Conservation (phyloP, 92 coral and sea anemone species). For the Galaxea fascicularis region DNA sequence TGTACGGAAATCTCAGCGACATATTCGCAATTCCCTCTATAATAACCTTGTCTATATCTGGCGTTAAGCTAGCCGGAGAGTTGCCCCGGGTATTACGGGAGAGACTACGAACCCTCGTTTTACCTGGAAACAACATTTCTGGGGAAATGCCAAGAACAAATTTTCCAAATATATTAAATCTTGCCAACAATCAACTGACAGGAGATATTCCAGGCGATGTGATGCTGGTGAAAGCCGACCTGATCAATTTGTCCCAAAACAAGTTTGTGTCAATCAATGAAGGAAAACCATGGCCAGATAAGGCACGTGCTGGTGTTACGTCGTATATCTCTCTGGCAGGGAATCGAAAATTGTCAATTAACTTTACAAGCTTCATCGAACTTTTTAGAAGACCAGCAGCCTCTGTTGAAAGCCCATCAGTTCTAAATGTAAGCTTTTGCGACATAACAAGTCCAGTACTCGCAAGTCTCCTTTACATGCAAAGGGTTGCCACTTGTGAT, state of each 20-base stretch:
- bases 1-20: conserved; percentile 37
- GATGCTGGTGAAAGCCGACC: not conserved
- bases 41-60: conserved; percentile 44
- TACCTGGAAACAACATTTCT: conserved; percentile 57
- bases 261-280: conserved; percentile 33
- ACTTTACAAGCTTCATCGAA: conserved; percentile 41
- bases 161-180: conserved; percentile 40
- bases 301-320: too few species aligned
- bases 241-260: conserved; percentile 55
- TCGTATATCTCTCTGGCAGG: conserved; percentile 46
- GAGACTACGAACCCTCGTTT: not conserved
- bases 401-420: conserved; percentile 12
- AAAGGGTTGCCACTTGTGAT: conserved; percentile 28
- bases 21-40: conserved; percentile 52
- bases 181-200: conserved; percentile 51
- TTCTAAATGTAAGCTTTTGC: conserved; percentile 63
- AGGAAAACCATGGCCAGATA: conserved; percentile 34
- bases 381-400: conserved; percentile 6
- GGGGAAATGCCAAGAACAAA: conserved; percentile 32
- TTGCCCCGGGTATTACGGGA: conserved; percentile 51
- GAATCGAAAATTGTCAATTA: conserved; percentile 50
- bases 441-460: conserved; percentile 37
- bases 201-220: conserved; percentile 65
- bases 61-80: conserved; percentile 56
- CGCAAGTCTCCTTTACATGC: conserved; percentile 44